A percentile compares a stretch with the other conserved stretches of the same genome.
phyloP scores from a whole-genome alignment of 2,113 vertebrate species.

The Edolisoma coerulescens region DNA sequence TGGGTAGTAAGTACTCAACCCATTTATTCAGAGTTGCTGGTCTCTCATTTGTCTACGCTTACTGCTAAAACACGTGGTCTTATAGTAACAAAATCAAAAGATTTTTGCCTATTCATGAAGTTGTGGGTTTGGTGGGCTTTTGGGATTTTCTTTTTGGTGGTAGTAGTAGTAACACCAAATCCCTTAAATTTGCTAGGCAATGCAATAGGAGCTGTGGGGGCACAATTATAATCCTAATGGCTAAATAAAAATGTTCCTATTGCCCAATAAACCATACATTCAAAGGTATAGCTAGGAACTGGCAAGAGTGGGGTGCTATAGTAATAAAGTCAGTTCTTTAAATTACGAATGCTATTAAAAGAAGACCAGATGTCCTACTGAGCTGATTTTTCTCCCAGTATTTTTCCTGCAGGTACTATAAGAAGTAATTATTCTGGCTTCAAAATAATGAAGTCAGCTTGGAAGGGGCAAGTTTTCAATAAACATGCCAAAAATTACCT shows the following conservation, averaged over 20 bases:
- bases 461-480: background rate
- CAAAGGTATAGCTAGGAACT: background rate
- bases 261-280: background rate
- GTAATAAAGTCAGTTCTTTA: background rate
- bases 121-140: background rate
- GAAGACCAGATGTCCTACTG: background rate
- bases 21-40: background rate
- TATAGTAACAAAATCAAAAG: background rate
- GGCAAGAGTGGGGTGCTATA: background rate
- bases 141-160: background rate
- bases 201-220: background rate
- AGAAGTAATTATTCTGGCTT: conserved; percentile 13
- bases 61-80: background rate
- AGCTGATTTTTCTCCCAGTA: background rate
- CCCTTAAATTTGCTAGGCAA: background rate
- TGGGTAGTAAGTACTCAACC: background rate
- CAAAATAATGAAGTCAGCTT: background rate
- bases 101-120: background rate
- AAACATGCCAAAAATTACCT: background rate
- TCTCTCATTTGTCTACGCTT: background rate
- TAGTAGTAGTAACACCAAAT: background rate
- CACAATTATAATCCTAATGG: background rate
- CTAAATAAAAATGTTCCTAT: background rate
- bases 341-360: conserved; percentile 2
- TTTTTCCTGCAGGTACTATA: conserved; percentile 6